Evolutionary conservation across 2,888 invertebrate species (phyloP), one percentile per base, ranked within the genome.

Genomic region (Rhamnusium bicolor): DNA sequence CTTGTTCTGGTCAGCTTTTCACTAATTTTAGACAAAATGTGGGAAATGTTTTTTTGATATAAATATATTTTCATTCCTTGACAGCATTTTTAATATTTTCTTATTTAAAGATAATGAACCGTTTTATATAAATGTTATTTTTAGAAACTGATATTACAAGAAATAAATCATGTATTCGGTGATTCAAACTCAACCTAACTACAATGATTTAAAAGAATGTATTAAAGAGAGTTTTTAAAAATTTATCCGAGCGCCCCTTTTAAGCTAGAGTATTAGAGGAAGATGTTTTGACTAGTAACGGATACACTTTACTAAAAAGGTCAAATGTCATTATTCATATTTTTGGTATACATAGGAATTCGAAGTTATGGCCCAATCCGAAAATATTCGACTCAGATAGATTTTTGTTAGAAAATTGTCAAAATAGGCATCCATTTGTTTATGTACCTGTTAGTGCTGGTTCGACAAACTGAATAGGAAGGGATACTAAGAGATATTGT

Each of bases 361-460:
- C 91, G 0, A 89, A 90, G n/a, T 87, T 91, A 62, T 95, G 91
- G 87, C 90, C 91, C 0, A 89, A 94, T 77, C 93, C 95, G 0
- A 87, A 90, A 56, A 89, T 88, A 74, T 94, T 93, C 84, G 91
- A 93, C 82, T 94, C 94, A 0, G 93, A 94, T 63, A 87, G 94
- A 75, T 95, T 95, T 86, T 84, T 92, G 49, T 90, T 91, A 0
- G 92, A 94, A 81, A 90, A 90, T 79, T 84, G 87, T 10, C 72
- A 81, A 0, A 85, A 86, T 21, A 88, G 92, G 32, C 92, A 93
- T 86, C 91, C 92, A 0, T 93, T 90, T 77, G 89, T 91, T 0
- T 93, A 90, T 82, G 89, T 93, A 69, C 93, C 93, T 0, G 93
- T 93, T 75, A 93, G 93, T 82, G 93, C 92, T 0, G 93, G 93